Evolutionary conservation across 2,113 vertebrate genomes (phyloP), one percentile per base, ranked within the genome.

Genomic region (Ascaphus truei): DNA sequence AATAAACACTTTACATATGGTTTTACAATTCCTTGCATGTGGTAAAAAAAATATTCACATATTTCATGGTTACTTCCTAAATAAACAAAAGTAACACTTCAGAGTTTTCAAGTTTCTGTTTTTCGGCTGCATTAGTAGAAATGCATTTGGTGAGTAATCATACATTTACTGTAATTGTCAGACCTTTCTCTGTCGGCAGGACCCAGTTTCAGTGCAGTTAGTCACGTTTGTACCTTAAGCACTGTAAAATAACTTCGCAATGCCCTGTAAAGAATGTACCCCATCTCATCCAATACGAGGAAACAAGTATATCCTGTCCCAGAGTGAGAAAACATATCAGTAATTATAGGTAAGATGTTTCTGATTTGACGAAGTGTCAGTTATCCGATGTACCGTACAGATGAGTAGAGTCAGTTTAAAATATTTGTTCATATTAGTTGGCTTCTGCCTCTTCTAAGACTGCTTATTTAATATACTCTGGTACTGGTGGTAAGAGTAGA

Each of bases 401-500:
- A 12, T 22, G 59, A 36, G 39, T 31, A 29, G 1, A 62, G 29
- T 47, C 18, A 10, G 3, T 20, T 26, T 27, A n/a, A 16, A 16
- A 9, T n/a, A 12, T 11, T 15, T 9, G 20, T 23, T 39, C 34
- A 16, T n/a, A 16, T 11, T 4, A 27, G 26, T 41, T 27, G 9
- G 9, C 12, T 22, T 15, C 23, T 27, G 4, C 7, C 25, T 56
- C 52, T 33, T 20, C 30, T 55, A 55, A 1, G 13, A 72, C 57
- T 75, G 73, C 72, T 77, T 73, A 69, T 18, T 34, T 56, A 76
- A 65, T 73, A 77, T 71, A 73, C 76, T 77, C 81, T 77, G 71
- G 77, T 69, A 11, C 22, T 73, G 74, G 65, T 64, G 60, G 29
- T 62, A 10, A 8, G 36, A 37, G 36, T 7, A 7, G 36, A 37